phyloP scores from a whole-genome alignment of 2,797 vertebrate species.

The Rhodeus uyekii region DNA sequence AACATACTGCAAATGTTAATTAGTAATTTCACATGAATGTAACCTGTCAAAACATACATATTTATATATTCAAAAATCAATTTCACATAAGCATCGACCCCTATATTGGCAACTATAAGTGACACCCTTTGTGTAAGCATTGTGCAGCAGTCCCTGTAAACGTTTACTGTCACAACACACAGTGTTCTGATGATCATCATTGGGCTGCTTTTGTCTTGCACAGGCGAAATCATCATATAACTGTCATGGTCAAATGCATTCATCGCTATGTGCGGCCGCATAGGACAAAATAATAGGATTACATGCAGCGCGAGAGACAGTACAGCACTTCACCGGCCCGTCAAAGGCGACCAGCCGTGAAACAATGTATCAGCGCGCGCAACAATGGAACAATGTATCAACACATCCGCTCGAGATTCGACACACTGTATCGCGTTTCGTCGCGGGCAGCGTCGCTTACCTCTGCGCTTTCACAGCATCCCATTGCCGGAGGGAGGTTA shows the following conservation, averaged over 20 bases:
- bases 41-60: neutral
- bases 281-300: slow-evolving; percentile 48
- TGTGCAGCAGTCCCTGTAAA: neutral
- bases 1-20: neutral
- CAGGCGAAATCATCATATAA: neutral
- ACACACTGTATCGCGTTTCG: neutral
- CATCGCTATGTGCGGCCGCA: slow-evolving; percentile 2
- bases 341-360: slow-evolving; percentile 38
- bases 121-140: neutral
- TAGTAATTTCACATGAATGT: neutral
- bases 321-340: slow-evolving; percentile 29
- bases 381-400: slow-evolving; percentile 37
- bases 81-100: neutral
- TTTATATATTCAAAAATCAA: neutral
- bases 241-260: neutral
- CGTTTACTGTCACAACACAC: slow-evolving; percentile 21
- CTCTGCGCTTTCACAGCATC: slow-evolving; percentile 84
- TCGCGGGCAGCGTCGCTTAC: slow-evolving; percentile 65
- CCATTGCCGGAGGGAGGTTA: slow-evolving; percentile 77
- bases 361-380: too few relatives aligned
- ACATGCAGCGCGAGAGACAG: slow-evolving; percentile 27
- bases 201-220: slow-evolving; percentile 7
- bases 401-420: slow-evolving; percentile 1
- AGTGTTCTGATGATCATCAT: slow-evolving; percentile 6
- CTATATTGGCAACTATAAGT: neutral